Evolutionary conservation across 2,113 vertebrate genomes (phyloP).

Genomic region (Psittacula cyanocephala): DNA sequence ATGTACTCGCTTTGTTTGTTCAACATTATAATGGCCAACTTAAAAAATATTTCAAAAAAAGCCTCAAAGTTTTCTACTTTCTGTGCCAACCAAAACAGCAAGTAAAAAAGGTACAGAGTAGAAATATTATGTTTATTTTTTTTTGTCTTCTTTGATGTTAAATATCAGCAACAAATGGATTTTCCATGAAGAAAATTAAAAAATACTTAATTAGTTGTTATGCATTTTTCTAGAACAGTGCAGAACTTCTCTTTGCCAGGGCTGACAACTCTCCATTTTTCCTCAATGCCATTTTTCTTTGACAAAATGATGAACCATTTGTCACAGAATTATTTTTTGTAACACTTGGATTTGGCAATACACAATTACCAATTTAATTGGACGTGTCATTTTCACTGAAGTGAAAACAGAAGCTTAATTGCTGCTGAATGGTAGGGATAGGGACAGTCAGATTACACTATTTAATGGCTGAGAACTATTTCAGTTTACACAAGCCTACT

Average conservation of each 20-base stretch:
- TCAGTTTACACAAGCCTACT: neutral
- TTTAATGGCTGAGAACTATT: neutral
- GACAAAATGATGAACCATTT: neutral
- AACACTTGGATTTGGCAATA: neutral
- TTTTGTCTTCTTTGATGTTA: neutral
- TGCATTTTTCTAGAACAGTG: neutral
- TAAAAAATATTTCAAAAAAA: neutral
- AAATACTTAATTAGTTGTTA: neutral
- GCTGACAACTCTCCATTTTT: neutral
- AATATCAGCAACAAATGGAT: neutral
- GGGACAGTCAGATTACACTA: neutral
- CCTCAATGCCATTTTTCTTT: neutral
- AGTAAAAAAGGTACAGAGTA: neutral
- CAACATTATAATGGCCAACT: neutral
- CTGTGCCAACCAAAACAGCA: neutral
- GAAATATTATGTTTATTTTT: accelerated
- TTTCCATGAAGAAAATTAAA: neutral
- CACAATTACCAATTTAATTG: neutral
- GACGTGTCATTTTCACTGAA: neutral
- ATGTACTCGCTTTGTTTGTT: neutral
- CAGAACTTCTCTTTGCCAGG: neutral
- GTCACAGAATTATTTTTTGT: neutral
- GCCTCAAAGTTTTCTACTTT: neutral
- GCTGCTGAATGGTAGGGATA: neutral
- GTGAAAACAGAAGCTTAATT: neutral